These are phyloP conservation scores for Lucinisca nassula DNA, from an alignment of 2,888 invertebrate species.

Conservation along the genomic window DNA sequence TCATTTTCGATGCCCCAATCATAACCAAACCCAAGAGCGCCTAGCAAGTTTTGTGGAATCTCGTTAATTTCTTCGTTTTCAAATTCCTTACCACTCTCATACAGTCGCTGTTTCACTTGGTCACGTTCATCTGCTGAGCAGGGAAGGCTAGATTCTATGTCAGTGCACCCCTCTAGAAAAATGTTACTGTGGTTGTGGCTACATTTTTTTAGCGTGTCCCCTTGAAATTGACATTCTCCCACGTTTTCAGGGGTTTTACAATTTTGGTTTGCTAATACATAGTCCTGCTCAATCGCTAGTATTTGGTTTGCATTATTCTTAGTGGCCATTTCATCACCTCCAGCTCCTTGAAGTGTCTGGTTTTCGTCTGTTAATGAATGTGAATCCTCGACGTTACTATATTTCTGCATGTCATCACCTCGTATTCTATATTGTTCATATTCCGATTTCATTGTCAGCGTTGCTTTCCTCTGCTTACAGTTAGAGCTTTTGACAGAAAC, in stretches of 20 bases:
- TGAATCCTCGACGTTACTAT: not conserved
- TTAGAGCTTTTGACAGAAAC: not conserved
- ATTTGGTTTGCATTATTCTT: not conserved
- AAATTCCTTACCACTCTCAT: not conserved
- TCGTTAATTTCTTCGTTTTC: not conserved
- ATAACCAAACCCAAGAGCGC: not conserved
- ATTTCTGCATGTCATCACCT: not conserved
- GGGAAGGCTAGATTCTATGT: not conserved
- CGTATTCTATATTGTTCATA: not conserved
- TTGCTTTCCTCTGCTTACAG: not conserved
- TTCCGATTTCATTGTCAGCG: not conserved
- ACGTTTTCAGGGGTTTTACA: not conserved
- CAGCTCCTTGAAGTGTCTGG: not conserved
- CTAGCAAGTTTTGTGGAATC: slow-evolving; percentile 27
- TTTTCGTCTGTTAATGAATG: not conserved
- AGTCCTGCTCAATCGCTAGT: not conserved
- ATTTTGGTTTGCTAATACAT: not conserved
- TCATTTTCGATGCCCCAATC: slow-evolving; percentile 1
- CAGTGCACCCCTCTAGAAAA: not conserved
- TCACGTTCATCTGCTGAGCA: not conserved
- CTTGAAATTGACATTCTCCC: not conserved
- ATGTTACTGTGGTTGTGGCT: not conserved
- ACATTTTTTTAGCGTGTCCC: not conserved
- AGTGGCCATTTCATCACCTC: not conserved
- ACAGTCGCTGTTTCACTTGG: not conserved